Evolutionary conservation across 2,113 vertebrate species (phyloP).

Genomic region (Acrocephalus arundinaceus): DNA sequence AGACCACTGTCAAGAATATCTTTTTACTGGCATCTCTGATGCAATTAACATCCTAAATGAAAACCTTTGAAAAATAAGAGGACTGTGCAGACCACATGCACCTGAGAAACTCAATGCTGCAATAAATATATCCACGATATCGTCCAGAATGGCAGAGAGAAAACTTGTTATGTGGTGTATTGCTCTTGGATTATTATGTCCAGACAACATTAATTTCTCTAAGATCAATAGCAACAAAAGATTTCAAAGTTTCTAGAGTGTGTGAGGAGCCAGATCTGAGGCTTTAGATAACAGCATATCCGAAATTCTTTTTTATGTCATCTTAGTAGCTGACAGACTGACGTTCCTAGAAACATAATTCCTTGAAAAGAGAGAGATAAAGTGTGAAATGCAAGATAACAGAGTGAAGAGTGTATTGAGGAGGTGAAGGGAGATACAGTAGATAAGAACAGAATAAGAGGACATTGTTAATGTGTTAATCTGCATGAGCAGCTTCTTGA

Average conservation of each 20-base stretch:
- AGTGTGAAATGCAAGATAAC: not conserved
- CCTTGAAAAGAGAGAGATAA: not conserved
- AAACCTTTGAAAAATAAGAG: not conserved
- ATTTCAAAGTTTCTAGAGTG: not conserved
- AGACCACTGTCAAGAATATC: not conserved
- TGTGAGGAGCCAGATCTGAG: not conserved
- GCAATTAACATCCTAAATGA: not conserved
- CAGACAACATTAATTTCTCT: not conserved
- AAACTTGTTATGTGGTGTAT: rapidly evolving
- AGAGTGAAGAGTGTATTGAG: not conserved
- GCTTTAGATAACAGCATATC: not conserved
- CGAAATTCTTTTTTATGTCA: not conserved
- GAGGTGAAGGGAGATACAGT: not conserved
- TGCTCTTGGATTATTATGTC: not conserved
- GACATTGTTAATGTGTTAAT: not conserved
- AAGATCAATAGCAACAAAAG: not conserved
- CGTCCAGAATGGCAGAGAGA: not conserved
- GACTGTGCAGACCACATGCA: not conserved
- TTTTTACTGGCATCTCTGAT: not conserved
- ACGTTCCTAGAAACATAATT: not conserved
- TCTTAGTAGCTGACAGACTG: not conserved
- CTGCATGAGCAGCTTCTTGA: not conserved
- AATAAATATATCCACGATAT: not conserved
- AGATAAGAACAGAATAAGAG: not conserved
- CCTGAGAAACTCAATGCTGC: not conserved